Evolutionary conservation across 2,797 vertebrate species (phyloP), one percentile per base, ranked within the genome.

Genomic region (Prionace glauca): DNA sequence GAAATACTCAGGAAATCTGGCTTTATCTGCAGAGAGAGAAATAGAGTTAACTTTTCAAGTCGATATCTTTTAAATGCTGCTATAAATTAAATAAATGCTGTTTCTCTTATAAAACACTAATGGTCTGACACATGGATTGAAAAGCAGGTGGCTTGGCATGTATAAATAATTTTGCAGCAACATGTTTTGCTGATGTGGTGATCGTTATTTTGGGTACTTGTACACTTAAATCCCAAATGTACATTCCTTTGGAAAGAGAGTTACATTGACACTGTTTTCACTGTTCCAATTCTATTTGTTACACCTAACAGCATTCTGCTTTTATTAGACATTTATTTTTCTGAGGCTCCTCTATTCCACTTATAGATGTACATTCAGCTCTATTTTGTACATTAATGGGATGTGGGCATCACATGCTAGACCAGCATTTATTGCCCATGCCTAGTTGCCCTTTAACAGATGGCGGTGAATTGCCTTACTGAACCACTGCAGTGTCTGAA

Each of bases 251-350:
- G 14, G 4, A 91, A 65, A 65, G 60, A 18, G 1, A 62, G 60
- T n/a, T 62, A 32, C 32, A 91, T 91, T 92, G 90, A 3, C 90
- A 92, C 62, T 62, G 87, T 62, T 90, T 87, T 90, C 29, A 62
- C n/a, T 41, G 5, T 36, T 4, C 90, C 18, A 65, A 65, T 67
- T 22, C 88, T 65, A 36, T n/a, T 91, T 65, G 56, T 20, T 91
- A 36, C 18, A 67, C 32, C 36, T 91, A 91, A 32, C 29, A 29
- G 71, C 24, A 71, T 74, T 74, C 26, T 74, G 26, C 9, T 65
- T 65, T 65, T 87, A 26, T 24, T 29, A 8, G 24, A 11, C 32
- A 88, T 29, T 32, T 14, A 60, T 62, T 88, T 88, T 88, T 86
- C 7, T 87, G 9, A 16, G 3, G 86, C 29, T 88, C 3, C 67